Conservation (phyloP, 2,797 vertebrate species). For the Tokudaia muenninki region DNA sequence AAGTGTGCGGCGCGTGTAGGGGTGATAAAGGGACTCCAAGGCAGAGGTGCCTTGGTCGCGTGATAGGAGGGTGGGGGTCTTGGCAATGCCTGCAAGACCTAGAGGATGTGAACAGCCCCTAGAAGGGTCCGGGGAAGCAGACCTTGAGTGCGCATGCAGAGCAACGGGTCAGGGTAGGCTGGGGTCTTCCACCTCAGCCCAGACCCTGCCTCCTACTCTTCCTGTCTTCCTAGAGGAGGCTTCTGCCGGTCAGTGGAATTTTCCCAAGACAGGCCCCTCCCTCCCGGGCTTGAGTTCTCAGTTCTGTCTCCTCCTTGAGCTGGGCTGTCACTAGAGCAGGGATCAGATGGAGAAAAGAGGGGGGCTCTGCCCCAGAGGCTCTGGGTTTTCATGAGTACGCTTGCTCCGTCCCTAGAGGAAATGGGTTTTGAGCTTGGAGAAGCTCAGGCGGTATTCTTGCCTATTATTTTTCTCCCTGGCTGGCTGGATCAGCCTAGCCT, state of each 20-base stretch:
- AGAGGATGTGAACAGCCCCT: not conserved
- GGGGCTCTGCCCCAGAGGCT: not conserved
- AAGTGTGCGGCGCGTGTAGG: slow-evolving; percentile 51
- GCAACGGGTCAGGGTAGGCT: not conserved
- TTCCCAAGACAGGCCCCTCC: slow-evolving; percentile 72
- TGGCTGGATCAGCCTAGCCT: slow-evolving; percentile 50
- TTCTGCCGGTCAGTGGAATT: slow-evolving; percentile 71
- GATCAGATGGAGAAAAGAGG: not conserved
- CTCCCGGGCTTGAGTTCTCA: slow-evolving; percentile 32
- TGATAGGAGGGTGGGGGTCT: slow-evolving; percentile 7
- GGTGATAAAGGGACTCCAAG: not conserved
- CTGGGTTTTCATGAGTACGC: not conserved
- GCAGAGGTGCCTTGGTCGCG: not conserved
- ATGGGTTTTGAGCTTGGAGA: not conserved
- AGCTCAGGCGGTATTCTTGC: not conserved
- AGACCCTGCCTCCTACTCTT: not conserved
- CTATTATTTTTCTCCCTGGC: not conserved
- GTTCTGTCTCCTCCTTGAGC: not conserved
- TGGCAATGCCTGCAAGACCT: not conserved
- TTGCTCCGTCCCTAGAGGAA: not conserved
- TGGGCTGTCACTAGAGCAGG: not conserved
- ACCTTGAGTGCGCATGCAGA: not conserved
- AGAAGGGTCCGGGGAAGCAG: not conserved
- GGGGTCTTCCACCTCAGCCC: not conserved
- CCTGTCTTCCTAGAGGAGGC: slow-evolving; percentile 21